Conservation (phyloP, 2,888 invertebrate species). For the Caenorhabditis macrosperma region DNA sequence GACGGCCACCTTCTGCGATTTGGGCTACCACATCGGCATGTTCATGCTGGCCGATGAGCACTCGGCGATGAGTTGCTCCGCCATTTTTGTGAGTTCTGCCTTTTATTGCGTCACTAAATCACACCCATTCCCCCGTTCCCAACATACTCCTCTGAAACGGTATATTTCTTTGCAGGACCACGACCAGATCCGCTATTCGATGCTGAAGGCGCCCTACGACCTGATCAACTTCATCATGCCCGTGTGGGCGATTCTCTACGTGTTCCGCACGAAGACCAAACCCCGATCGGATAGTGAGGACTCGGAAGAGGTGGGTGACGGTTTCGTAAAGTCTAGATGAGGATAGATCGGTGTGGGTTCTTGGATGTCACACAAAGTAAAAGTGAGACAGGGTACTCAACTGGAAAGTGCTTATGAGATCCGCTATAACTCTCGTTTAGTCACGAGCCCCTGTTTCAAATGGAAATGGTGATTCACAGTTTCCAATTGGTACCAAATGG, state of each 20-base stretch:
- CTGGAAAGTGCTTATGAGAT: too few species aligned
- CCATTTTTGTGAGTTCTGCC: slow-evolving; percentile 67
- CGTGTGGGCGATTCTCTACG: slow-evolving; percentile 73
- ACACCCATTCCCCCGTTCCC: too few species aligned
- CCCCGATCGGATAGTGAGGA: slow-evolving; percentile 39
- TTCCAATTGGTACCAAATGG: too few species aligned
- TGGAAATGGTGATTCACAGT: too few species aligned
- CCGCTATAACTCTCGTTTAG: too few species aligned
- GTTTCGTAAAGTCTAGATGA: too few species aligned
- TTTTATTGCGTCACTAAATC: neutral
- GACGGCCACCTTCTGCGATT: slow-evolving; percentile 65
- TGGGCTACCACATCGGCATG: slow-evolving; percentile 68
- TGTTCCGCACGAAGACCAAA: slow-evolving; percentile 63
- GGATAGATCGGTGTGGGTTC: too few species aligned
- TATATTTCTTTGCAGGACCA: slow-evolving; percentile 68
- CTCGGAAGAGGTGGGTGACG: slow-evolving; percentile 1
- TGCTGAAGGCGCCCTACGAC: slow-evolving; percentile 69
- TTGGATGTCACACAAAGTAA: too few species aligned
- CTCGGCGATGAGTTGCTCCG: slow-evolving; percentile 62
- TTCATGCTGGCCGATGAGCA: slow-evolving; percentile 67
- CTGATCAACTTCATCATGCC: slow-evolving; percentile 68
- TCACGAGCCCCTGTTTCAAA: too few species aligned
- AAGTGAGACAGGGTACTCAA: too few species aligned
- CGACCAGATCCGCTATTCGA: slow-evolving; percentile 67
- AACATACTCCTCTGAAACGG: too few species aligned